phyloP scores from a whole-genome alignment of 2,888 invertebrate genomes.

The Ennomos quercinarius region DNA sequence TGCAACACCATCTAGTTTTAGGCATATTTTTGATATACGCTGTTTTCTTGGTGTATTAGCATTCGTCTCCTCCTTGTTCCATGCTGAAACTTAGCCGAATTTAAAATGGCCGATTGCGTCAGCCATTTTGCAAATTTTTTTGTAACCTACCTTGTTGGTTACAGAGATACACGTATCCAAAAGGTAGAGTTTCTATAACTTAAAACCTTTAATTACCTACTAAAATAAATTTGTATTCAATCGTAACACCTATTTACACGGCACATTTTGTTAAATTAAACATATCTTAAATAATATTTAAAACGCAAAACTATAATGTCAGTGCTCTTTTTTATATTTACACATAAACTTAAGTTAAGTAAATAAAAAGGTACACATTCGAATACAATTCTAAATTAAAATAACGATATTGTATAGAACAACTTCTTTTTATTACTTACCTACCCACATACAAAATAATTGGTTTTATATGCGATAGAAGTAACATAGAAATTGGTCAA shows the following conservation, averaged over 20 bases:
- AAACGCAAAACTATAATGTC: conserved; percentile 56
- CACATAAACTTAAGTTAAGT: conserved; percentile 67
- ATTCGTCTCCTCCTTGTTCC: too few species aligned
- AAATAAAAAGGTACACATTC: conserved; percentile 68
- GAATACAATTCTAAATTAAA: conserved; percentile 47
- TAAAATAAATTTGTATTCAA: conserved; percentile 67
- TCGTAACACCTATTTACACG: conserved; percentile 74
- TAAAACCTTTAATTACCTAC: conserved; percentile 30
- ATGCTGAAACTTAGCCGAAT: background rate
- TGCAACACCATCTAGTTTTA: too few species aligned
- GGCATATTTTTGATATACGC: too few species aligned
- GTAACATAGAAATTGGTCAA: background rate
- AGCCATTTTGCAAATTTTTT: background rate
- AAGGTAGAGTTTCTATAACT: conserved; percentile 8
- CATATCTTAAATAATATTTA: conserved; percentile 54
- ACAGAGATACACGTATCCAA: background rate
- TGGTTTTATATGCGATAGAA: background rate
- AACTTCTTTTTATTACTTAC: background rate
- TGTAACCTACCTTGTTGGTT: too few species aligned
- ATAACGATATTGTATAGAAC: conserved; percentile 1
- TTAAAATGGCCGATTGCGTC: background rate
- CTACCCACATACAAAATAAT: background rate
- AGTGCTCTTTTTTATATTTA: conserved; percentile 73
- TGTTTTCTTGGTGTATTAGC: too few species aligned
- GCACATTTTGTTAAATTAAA: conserved; percentile 73